Conservation (phyloP, 1,140 invertebrate genomes). For the Drosophila takahashii region DNA sequence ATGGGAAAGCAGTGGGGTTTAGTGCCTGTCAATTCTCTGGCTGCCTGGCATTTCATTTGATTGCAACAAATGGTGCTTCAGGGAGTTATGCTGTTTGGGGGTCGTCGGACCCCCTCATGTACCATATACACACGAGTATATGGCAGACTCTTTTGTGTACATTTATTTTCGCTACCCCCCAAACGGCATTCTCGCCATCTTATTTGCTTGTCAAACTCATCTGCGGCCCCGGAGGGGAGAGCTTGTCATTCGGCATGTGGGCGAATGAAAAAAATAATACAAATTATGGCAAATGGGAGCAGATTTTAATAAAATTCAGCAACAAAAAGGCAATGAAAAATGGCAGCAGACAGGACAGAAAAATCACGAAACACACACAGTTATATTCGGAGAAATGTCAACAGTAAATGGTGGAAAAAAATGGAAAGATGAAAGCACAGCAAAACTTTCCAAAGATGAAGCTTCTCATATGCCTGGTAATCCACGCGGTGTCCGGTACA, state of each 20-base stretch:
- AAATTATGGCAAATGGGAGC: conserved; percentile 82
- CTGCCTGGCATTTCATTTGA: conserved; percentile 68
- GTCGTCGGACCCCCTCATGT: not conserved
- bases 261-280: conserved; percentile 50
- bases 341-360: conserved; percentile 16
- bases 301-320: conserved; percentile 83
- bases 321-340: conserved; percentile 61
- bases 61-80: conserved; percentile 68
- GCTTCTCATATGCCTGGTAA: not conserved
- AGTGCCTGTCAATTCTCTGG: conserved; percentile 56
- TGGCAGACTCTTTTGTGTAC: conserved; percentile 28
- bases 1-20: conserved; percentile 13
- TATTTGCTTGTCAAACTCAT: conserved; percentile 79
- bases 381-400: conserved; percentile 57
- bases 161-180: conserved; percentile 16
- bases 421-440: conserved; percentile 37
- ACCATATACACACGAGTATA: conserved; percentile 1
- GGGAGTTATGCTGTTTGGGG: not conserved
- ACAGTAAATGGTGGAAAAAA: conserved; percentile 67
- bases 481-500: not conserved
- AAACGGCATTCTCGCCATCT: conserved; percentile 14
- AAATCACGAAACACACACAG: conserved; percentile 12
- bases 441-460: conserved; percentile 1
- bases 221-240: conserved; percentile 48
- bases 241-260: conserved; percentile 62